Evolutionary conservation across 37 sponge, comb jelly and placozoan genomes (phyloP).

Genomic region (Cliona cf. orientalis): DNA sequence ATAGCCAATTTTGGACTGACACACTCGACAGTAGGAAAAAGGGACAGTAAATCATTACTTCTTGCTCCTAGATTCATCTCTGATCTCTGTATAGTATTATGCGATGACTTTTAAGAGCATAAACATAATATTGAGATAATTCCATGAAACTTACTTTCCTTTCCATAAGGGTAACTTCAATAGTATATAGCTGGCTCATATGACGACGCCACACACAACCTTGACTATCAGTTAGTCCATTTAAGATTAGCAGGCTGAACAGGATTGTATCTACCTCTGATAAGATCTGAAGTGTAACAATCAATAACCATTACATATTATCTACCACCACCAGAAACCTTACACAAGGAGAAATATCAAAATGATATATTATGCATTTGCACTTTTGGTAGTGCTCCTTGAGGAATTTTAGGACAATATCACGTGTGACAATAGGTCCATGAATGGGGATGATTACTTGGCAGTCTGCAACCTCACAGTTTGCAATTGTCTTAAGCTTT

Average conservation of each 20-base stretch:
- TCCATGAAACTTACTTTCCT: background rate
- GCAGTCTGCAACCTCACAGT: background rate
- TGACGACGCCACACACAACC: conserved; percentile 70
- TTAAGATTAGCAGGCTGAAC: conserved; percentile 62
- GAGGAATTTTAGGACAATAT: conserved; percentile 55
- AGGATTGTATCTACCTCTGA: conserved; percentile 59
- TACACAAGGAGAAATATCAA: conserved; percentile 75
- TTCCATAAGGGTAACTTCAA: conserved; percentile 62
- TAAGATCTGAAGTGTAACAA: no score
- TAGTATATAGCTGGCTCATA: conserved; percentile 49
- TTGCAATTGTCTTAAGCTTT: background rate
- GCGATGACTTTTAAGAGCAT: no score
- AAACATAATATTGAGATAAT: no score
- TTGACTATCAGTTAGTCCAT: conserved; percentile 49
- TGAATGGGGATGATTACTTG: conserved; percentile 59
- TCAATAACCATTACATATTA: no score
- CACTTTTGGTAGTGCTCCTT: background rate
- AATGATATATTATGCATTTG: conserved; percentile 38
- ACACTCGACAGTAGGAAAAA: conserved; percentile 56
- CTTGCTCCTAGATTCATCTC: conserved; percentile 22
- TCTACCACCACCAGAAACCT: no score
- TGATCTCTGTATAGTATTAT: no score
- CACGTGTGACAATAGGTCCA: conserved; percentile 56
- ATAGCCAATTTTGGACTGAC: no score
- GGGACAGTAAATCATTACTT: conserved; percentile 27